phyloP scores from a whole-genome alignment of 1,140 invertebrate genomes.

The Bombus pascuorum region DNA sequence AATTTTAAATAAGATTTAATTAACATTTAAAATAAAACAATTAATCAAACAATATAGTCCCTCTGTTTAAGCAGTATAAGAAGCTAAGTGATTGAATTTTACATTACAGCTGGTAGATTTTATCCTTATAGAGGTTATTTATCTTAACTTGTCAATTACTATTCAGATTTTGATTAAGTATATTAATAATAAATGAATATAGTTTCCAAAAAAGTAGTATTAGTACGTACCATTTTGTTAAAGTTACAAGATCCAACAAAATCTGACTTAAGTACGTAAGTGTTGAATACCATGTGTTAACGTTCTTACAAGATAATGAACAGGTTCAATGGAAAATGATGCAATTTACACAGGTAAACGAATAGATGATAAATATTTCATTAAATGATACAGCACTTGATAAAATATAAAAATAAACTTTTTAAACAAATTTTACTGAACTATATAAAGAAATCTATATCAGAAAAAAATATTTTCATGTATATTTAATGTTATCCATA shows the following conservation, averaged over 20 bases:
- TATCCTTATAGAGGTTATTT: constrained; percentile 3
- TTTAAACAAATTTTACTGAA: no score
- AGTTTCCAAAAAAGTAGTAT: not conserved
- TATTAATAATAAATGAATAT: not conserved
- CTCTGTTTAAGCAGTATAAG: not conserved
- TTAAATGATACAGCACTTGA: not conserved
- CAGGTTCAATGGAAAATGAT: not conserved
- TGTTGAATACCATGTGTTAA: not conserved
- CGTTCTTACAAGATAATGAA: not conserved
- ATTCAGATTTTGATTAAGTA: not conserved
- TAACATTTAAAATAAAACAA: not conserved
- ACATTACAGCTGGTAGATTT: not conserved
- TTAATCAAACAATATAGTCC: not conserved
- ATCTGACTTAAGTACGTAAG: not conserved
- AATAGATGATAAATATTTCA: not conserved
- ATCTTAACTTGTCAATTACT: not conserved
- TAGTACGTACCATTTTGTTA: constrained; percentile 17
- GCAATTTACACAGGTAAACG: not conserved
- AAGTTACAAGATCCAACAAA: not conserved
- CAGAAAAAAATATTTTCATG: no score
- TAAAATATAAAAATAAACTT: no score
- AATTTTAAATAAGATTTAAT: not conserved
- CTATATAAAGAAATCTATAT: no score
- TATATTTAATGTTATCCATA: no score
- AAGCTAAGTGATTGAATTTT: not conserved